Evolutionary conservation across 2,113 vertebrate genomes (phyloP).

Genomic region (Crotalus horridus): DNA sequence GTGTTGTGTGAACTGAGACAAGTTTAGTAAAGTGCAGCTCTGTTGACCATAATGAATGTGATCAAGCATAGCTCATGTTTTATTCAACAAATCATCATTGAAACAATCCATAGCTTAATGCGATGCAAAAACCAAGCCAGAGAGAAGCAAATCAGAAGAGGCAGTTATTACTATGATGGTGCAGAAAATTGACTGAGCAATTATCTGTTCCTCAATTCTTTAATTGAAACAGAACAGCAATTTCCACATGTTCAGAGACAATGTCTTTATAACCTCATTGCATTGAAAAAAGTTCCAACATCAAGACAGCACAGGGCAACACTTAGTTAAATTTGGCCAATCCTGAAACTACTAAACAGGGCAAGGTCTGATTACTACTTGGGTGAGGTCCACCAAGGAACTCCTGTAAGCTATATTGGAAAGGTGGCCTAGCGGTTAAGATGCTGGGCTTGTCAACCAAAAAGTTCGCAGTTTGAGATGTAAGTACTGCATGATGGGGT

Average conservation of each 20-base stretch:
- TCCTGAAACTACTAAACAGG: neutral
- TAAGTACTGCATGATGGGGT: neutral
- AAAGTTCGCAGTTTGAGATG: neutral
- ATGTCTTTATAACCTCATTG: no score
- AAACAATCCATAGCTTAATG: neutral
- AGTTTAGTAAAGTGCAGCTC: neutral
- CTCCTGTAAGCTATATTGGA: neutral
- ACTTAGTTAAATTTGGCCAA: neutral
- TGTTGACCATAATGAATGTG: neutral
- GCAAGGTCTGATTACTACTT: neutral
- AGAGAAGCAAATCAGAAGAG: neutral
- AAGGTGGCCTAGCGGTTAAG: neutral
- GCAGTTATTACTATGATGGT: neutral
- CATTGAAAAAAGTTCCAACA: neutral
- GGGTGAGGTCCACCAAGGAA: neutral
- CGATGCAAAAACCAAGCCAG: neutral
- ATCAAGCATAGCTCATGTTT: neutral
- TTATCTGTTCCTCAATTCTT: neutral
- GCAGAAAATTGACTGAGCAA: neutral
- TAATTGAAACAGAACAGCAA: neutral
- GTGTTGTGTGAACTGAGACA: neutral
- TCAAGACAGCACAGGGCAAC: neutral
- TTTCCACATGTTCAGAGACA: neutral
- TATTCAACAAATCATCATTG: neutral
- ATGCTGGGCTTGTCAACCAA: neutral